These are phyloP conservation scores for Cydia pomonella DNA, from an alignment of 1,140 invertebrate genomes.

Conservation along the genomic window DNA sequence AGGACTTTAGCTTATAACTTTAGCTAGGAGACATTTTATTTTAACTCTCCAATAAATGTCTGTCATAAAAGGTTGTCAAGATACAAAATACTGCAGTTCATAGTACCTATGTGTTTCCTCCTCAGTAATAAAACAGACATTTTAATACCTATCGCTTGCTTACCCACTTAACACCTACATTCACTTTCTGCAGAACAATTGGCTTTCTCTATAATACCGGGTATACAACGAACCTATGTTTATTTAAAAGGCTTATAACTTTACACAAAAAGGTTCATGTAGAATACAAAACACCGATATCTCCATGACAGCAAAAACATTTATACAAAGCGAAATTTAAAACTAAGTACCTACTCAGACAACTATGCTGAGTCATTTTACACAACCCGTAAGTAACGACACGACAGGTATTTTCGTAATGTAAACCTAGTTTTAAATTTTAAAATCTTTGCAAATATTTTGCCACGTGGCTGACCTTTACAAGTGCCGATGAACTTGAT, in stretches of 20 bases:
- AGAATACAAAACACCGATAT: background rate
- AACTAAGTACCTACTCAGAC: background rate
- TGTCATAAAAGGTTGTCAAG: no score
- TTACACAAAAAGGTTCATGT: background rate
- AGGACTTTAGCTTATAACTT: slow-evolving; percentile 53
- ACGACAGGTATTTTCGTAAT: slow-evolving; percentile 2
- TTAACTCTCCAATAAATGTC: no score
- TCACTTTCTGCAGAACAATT: slow-evolving; percentile 1
- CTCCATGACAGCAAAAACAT: background rate
- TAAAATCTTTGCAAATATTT: background rate
- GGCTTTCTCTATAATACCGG: background rate
- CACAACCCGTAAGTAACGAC: background rate
- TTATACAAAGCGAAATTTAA: background rate
- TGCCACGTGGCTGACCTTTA: background rate
- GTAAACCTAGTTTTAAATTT: background rate
- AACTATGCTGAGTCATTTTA: background rate
- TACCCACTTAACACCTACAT: slow-evolving; percentile 5
- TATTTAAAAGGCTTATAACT: no score
- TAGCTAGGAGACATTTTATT: no score
- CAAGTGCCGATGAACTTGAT: background rate
- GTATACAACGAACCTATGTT: background rate
- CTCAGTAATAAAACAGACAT: background rate
- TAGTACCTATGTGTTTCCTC: background rate
- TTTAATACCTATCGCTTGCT: background rate
- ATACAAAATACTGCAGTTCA: background rate